Base-by-base conservation (phyloP, 2,113 vertebrate species). In the Zosterops lateralis region DNA sequence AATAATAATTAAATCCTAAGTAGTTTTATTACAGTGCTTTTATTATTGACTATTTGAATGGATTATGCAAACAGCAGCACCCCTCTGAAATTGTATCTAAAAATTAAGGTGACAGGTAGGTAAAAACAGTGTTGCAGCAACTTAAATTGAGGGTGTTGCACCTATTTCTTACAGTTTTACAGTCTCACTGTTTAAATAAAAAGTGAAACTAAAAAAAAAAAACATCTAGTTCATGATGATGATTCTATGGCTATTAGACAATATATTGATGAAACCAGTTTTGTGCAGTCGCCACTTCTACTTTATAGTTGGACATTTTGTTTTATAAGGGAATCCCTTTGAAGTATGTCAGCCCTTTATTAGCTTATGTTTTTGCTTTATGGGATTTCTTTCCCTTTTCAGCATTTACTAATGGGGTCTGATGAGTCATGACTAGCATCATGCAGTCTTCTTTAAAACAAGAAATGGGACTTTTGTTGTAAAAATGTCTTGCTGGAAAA, bases 1-100 rank as follows among this genome's bases (percentile, higher is more conserved):
- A 66, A 89, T 88, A 89, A 71, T 70, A 87, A 93, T 95, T 86
- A 87, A 44, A 70, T 73, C 57, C 64, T 85, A 45, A 68, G 34
- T 61, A 48, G 31, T 51, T 94, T 79, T 68, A 64, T 84, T 90
- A 32, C n/a, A 70, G 16, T 73, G 38, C 42, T 86, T 90, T 79
- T 90, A 9, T 72, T 60, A 56, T 21, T 90, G 85, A 67, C 24
- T 56, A 31, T 82, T 73, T 85, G 50, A 85, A 62, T 53, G 20
- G 25, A 48, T 90, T 79, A 17, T 62, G 47, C 86, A 87, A 95
- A 85, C 64, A 86, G 64, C 32, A 77, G 38, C 64, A 71, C 12
- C 26, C 64, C 45, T 80, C 60, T 89, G 42, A 86, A 86, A 74
- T 8, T 34, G 20, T 77, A 62, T 81, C 72, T 89, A 68, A 89